Base-by-base conservation (phyloP, 2,888 invertebrate species). In the Cosmia trapezina region DNA sequence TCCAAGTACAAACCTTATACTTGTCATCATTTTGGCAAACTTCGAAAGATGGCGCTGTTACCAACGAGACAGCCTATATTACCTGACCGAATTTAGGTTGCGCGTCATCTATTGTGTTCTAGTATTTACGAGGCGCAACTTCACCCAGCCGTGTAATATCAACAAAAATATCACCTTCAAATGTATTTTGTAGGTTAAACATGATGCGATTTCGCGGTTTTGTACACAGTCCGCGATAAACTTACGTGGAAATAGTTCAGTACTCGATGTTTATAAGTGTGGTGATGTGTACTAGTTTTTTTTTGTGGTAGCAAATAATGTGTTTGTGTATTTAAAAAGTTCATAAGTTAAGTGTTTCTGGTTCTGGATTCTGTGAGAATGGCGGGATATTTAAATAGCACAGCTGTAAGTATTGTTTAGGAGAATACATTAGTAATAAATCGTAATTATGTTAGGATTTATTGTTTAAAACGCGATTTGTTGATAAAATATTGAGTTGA, bases 151-250 rank as follows among this genome's bases (percentile, higher is more conserved):
- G 94, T 78, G 86, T 95, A 90, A 95, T 95, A 96, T 95, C 96
- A 96, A 96, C 96, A 96, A 95, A 94, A 95, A 94, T 96, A 96
- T 96, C 96, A 96, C 96, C 96, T 96, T 96, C 96, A 96, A 95
- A 95, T 89, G 91, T 92, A 93, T 95, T 94, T 95, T 96, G 96
- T 96, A 96, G 96, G 96, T 96, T 96, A 96, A 95, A 96, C 94
- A 94, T 93, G 93, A 93, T 91, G 92, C 89, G 94, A 92, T 91
- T 95, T 94, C 92, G 93, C 94, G 93, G 94, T 91, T 94, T 94
- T 93, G 92, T 93, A 91, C 92, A 92, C 92, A 92, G 93, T 93
- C 83, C 88, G 90, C 87, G 92, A 89, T 90, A 90, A 89, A 89
- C 88, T 87, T 85, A 88, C 88, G 91, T 88, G 83, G 87, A 80